Base-by-base conservation (phyloP, 37 sponge, comb jelly and placozoan genomes). In the Ephydatia muelleri region DNA sequence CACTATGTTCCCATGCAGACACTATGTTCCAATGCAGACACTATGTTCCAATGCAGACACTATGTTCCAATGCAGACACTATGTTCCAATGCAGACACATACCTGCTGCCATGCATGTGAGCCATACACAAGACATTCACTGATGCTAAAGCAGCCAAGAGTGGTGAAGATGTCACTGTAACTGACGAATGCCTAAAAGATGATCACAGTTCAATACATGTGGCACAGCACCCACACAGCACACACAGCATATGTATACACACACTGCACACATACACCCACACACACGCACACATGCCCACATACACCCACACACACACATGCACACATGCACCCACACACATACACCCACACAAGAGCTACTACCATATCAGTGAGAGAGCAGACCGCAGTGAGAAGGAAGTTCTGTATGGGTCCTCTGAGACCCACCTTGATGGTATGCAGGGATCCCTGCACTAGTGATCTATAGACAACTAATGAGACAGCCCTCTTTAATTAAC, bases 21-120 rank as follows among this genome's bases (percentile, higher is more conserved):
- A 43, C 43, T 6, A 3, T 43, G 43, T 43, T 43, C 43, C 43
- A 3, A 43, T 43, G 43, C 43, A 43, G 6, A 43, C 3, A 43
- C 43, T n/a, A n/a, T 43, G 43, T 43, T 43, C 43, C 43, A 3
- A 16, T 57, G 57, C 57, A 57, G 1, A 57, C 57, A 5, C n/a
- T n/a, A n/a, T 57, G 16, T 11, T 11, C 57, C 57, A n/a, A n/a
- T n/a, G n/a, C n/a, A n/a, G n/a, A n/a, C n/a, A n/a, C n/a, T n/a
- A n/a, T 57, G 19, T 57, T 57, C 57, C 57, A 14, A 57, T 57
- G 57, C 57, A 14, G 14, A 57, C 19, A 57, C 30, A 36, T 75
- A 88, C 89, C 89, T 86, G 67, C 14, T 66, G 79, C 94, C 94
- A 94, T 39, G 80, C 34, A 27, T n/a, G 27, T 11, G 91, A 84